phyloP scores from a whole-genome alignment of 92 coral and sea anemone species.

The Porites rus region DNA sequence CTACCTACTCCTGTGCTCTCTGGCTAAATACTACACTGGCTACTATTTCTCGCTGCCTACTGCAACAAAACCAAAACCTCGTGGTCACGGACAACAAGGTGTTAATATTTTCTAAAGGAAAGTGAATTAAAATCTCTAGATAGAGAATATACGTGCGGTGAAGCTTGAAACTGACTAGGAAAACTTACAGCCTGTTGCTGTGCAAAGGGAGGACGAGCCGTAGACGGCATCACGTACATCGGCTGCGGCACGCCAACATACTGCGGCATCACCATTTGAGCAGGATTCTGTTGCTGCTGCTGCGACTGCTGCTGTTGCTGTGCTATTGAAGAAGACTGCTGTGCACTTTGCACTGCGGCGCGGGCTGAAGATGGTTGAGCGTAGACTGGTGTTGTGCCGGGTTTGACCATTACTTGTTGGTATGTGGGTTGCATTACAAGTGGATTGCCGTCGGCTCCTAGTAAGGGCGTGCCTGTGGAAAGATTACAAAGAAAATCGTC shows the following conservation, averaged over 20 bases:
- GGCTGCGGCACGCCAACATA: conserved; percentile 87
- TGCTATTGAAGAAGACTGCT: conserved; percentile 49
- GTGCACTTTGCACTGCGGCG: conserved; percentile 51
- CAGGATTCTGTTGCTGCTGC: conserved; percentile 56
- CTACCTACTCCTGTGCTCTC: conserved; percentile 13
- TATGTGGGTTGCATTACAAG: conserved; percentile 80
- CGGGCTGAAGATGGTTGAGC: conserved; percentile 46
- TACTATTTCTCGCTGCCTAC: not conserved
- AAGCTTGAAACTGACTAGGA: conserved; percentile 22
- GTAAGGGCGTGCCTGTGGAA: conserved; percentile 71
- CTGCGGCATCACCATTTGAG: conserved; percentile 70
- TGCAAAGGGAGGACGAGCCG: conserved; percentile 70
- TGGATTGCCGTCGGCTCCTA: conserved; percentile 89
- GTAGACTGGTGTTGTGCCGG: conserved; percentile 63
- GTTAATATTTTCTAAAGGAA: conserved; percentile 39
- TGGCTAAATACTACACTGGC: conserved; percentile 7
- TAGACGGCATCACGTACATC: conserved; percentile 78
- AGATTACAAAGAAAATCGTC: not conserved
- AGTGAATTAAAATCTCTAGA: conserved; percentile 49
- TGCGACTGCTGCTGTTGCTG: conserved; percentile 66
- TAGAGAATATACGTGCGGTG: conserved; percentile 31
- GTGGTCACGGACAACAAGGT: too few relatives aligned
- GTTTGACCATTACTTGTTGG: conserved; percentile 82
- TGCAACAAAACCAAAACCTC: conserved; percentile 7
- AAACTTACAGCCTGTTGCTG: conserved; percentile 83